phyloP scores from a whole-genome alignment of 2,797 vertebrate species.

The Cephalopachus bancanus region DNA sequence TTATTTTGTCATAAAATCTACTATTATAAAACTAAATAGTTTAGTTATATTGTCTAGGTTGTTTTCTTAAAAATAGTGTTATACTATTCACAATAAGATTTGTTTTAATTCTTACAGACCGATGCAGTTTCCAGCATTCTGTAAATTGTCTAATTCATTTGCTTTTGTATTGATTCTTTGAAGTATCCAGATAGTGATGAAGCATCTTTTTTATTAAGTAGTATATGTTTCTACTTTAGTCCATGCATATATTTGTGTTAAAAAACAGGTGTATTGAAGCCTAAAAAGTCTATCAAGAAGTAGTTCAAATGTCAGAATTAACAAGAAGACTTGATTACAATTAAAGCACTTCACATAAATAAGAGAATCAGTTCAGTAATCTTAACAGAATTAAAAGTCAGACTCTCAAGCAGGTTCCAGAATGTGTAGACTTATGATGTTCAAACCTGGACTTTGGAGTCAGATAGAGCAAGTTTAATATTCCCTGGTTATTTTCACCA shows the following conservation, averaged over 20 bases:
- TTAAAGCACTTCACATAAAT: neutral
- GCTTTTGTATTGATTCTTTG: neutral
- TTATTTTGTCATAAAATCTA: neutral
- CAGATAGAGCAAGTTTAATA: neutral
- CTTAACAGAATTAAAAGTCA: neutral
- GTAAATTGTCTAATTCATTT: neutral
- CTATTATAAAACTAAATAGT: neutral
- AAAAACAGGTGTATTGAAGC: neutral
- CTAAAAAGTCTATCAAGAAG: neutral
- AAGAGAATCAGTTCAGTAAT: neutral
- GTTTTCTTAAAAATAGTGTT: neutral
- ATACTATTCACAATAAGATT: neutral
- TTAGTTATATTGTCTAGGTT: neutral
- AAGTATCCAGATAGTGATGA: neutral
- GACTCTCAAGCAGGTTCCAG: neutral
- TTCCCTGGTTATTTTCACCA: neutral
- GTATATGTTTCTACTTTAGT: neutral
- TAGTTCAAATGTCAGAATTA: neutral
- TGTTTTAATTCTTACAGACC: neutral
- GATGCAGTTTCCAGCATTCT: neutral
- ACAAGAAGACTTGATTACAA: neutral
- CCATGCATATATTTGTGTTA: neutral
- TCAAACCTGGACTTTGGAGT: neutral
- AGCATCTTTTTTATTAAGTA: neutral
- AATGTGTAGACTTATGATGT: neutral